These are phyloP conservation scores for Grammomys dolichurus DNA, from an alignment of 2,113 vertebrate genomes.

Conservation along the genomic window DNA sequence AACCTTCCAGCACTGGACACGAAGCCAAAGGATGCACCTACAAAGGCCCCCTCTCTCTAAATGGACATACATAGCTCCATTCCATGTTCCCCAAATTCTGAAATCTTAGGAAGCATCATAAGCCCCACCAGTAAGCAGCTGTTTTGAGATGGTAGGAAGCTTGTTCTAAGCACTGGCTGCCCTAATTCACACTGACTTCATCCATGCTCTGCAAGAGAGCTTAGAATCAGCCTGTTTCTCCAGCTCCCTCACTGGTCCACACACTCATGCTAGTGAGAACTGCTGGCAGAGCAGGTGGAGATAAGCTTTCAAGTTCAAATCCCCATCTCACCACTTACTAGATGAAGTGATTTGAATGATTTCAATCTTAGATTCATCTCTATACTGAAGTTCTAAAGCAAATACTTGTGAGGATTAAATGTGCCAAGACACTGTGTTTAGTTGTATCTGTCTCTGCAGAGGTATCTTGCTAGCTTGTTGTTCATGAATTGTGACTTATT, in stretches of 20 bases:
- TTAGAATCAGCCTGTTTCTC: background rate
- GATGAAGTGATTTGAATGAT: background rate
- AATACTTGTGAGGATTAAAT: background rate
- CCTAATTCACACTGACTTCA: background rate
- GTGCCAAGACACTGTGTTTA: background rate
- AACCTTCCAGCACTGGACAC: background rate
- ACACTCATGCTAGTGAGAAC: background rate
- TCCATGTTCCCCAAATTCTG: background rate
- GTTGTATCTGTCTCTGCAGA: background rate
- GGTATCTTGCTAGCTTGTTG: background rate
- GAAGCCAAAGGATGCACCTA: background rate
- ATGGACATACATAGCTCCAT: background rate
- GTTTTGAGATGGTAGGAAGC: fast-evolving
- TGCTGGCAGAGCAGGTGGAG: background rate
- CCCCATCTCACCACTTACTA: background rate
- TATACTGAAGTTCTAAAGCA: background rate
- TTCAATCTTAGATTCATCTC: background rate
- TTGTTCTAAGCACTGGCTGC: background rate
- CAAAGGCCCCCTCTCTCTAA: background rate
- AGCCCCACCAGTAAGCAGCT: too few relatives aligned
- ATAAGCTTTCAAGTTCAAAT: background rate
- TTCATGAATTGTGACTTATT: background rate
- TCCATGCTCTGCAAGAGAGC: background rate
- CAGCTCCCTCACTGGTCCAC: background rate
- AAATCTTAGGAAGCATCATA: background rate